These are phyloP conservation scores for Meda fulgida DNA, from an alignment of 2,797 vertebrate genomes.

Conservation along the genomic window DNA sequence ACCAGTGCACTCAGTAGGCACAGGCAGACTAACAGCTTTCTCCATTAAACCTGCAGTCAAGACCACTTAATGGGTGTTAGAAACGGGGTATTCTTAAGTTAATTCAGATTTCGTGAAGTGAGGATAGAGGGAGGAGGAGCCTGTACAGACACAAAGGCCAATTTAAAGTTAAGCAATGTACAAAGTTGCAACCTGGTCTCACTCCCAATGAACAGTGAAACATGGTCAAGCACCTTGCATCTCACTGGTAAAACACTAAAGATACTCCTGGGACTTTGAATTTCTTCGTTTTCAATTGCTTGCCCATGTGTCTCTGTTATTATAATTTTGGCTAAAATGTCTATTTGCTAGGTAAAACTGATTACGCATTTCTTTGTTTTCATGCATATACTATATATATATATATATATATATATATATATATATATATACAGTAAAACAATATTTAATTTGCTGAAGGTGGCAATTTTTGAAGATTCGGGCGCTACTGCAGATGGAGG, in stretches of 20 bases:
- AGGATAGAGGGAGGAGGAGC: not conserved
- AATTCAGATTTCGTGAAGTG: slow-evolving; percentile 25
- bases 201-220: not conserved
- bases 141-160: slow-evolving; percentile 8
- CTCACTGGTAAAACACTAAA: not conserved
- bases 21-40: slow-evolving; percentile 45
- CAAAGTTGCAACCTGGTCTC: not conserved
- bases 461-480: not conserved
- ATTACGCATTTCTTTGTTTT: no score
- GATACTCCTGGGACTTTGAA: not conserved
- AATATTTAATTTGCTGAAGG: no score
- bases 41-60: slow-evolving; percentile 49
- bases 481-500: not conserved
- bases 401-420: no score
- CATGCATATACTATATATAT: no score
- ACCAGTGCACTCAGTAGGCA: slow-evolving; percentile 44
- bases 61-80: slow-evolving; percentile 40
- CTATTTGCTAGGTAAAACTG: not conserved
- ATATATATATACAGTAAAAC: no score
- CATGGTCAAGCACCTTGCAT: not conserved
- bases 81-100: slow-evolving; percentile 40
- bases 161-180: not conserved
- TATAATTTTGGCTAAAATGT: not conserved
- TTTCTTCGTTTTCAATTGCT: not conserved
- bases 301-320: not conserved